Conservation (phyloP, 2,888 invertebrate species). For the Hypomecis punctinalis region DNA sequence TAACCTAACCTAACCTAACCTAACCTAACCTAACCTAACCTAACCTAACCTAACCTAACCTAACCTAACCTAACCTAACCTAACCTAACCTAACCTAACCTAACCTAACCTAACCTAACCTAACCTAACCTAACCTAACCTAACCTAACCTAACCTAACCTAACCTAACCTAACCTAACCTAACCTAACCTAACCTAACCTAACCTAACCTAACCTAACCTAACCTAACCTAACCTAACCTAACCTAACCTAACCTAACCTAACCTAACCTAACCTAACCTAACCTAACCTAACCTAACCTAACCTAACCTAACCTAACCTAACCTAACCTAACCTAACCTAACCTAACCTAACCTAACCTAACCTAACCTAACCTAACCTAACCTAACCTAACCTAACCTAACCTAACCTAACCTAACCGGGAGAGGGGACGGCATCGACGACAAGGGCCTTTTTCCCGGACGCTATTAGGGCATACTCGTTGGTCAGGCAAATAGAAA, state of each 20-base stretch:
- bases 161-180: slow-evolving; percentile 42
- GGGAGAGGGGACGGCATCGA: background rate
- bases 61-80: slow-evolving; percentile 43
- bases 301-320: slow-evolving; percentile 34
- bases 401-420: slow-evolving; percentile 37
- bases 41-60: slow-evolving; percentile 47
- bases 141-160: slow-evolving; percentile 33
- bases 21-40: slow-evolving; percentile 42
- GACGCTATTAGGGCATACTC: too few relatives aligned
- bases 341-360: slow-evolving; percentile 36
- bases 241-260: slow-evolving; percentile 41
- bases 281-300: slow-evolving; percentile 33
- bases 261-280: slow-evolving; percentile 39
- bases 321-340: slow-evolving; percentile 33
- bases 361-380: slow-evolving; percentile 32
- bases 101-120: slow-evolving; percentile 43
- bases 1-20: slow-evolving; percentile 49
- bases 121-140: slow-evolving; percentile 42
- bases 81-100: slow-evolving; percentile 45
- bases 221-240: slow-evolving; percentile 44
- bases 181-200: slow-evolving; percentile 43
- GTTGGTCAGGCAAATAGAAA: too few relatives aligned
- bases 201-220: slow-evolving; percentile 47
- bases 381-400: slow-evolving; percentile 42
- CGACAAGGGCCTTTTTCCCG: too few relatives aligned